Evolutionary conservation across 2,113 vertebrate genomes (phyloP).

Genomic region (Epinephelus fuscoguttatus): DNA sequence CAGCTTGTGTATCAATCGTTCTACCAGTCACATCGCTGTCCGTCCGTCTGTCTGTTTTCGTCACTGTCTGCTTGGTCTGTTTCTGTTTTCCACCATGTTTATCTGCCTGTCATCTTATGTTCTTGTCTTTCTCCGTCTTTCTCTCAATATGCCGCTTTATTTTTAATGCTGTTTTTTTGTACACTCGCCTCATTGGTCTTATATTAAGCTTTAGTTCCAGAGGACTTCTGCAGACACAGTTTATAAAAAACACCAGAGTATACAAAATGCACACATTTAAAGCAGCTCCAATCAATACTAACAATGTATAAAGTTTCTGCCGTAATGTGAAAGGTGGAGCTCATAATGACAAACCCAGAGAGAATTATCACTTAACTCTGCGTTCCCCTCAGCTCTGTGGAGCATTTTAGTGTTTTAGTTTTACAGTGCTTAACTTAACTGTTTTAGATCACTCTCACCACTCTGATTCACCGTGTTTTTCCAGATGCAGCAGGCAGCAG

Average conservation of each 20-base stretch:
- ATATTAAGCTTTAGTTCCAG: background rate
- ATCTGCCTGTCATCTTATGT: slow-evolving; percentile 42
- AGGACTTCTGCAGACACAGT: background rate
- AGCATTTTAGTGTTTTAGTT: background rate
- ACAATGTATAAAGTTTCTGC: background rate
- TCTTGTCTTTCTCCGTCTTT: slow-evolving; percentile 38
- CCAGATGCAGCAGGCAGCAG: background rate
- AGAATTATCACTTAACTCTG: background rate
- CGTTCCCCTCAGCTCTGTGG: background rate
- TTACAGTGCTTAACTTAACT: background rate
- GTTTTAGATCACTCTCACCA: background rate
- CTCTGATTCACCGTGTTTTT: background rate
- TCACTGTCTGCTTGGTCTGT: background rate
- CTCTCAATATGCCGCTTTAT: slow-evolving; percentile 17
- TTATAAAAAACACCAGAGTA: background rate
- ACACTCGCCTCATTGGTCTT: slow-evolving; percentile 3
- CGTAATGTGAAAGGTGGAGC: background rate
- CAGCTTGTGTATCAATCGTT: slow-evolving; percentile 48
- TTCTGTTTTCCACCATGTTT: slow-evolving; percentile 36
- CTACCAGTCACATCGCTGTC: slow-evolving; percentile 41
- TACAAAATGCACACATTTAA: background rate
- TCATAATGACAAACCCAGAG: background rate
- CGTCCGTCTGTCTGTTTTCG: slow-evolving; percentile 22
- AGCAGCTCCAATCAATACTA: background rate
- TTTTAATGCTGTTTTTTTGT: background rate